These are phyloP conservation scores for Platichthys flesus DNA, from an alignment of 2,113 vertebrate species.

Conservation along the genomic window DNA sequence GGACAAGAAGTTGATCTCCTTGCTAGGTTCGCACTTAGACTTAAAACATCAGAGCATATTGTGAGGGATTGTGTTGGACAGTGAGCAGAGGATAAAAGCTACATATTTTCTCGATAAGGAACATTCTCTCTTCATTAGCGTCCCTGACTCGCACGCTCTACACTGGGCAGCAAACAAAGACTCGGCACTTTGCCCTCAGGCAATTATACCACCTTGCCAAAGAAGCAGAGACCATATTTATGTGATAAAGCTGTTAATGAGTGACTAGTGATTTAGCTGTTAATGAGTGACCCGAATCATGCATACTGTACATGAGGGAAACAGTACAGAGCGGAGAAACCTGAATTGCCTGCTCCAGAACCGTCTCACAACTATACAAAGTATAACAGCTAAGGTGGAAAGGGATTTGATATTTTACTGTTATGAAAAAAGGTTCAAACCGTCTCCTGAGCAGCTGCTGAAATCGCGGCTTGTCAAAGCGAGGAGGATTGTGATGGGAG, in stretches of 20 bases:
- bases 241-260: constrained; percentile 25
- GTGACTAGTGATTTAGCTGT: constrained; percentile 16
- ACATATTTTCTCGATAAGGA: constrained; percentile 43
- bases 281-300: constrained; percentile 25
- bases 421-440: constrained; percentile 11
- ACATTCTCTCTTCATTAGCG: constrained; percentile 38
- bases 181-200: constrained; percentile 40
- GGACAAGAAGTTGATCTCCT: not conserved
- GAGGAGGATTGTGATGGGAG: constrained; percentile 60
- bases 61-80: constrained; percentile 9
- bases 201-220: constrained; percentile 44
- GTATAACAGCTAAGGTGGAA: not conserved
- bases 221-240: constrained; percentile 26
- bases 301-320: not conserved
- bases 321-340: not conserved
- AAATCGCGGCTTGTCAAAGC: constrained; percentile 49
- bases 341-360: constrained; percentile 18
- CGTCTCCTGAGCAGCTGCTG: constrained; percentile 47
- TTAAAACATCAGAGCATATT: constrained; percentile 22
- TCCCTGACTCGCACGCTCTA: constrained; percentile 34
- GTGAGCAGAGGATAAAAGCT: constrained; percentile 35
- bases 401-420: not conserved
- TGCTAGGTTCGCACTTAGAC: constrained; percentile 5
- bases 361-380: constrained; percentile 20
- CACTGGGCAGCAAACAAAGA: constrained; percentile 35